phyloP scores from a whole-genome alignment of 2,113 vertebrate species.

The Haplotaxodon microlepis region DNA sequence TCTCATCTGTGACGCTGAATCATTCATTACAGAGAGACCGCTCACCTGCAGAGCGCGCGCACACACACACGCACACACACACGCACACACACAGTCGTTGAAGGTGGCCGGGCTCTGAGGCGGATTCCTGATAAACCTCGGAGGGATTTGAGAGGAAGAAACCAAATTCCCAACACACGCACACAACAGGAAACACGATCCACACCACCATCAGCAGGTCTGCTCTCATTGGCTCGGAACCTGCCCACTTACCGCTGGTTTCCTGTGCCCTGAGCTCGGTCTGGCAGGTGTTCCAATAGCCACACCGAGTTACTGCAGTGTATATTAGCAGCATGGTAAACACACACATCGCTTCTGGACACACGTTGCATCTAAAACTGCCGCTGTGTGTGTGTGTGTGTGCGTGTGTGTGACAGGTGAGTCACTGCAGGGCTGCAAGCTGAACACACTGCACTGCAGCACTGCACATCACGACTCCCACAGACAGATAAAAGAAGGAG shows the following conservation, averaged over 20 bases:
- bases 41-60: not conserved
- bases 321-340: not conserved
- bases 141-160: conserved; percentile 39
- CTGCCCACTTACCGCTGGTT: not conserved
- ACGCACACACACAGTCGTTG: not conserved
- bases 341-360: not conserved
- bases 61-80: not conserved
- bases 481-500: not conserved
- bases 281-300: not conserved
- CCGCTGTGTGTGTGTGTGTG: not conserved
- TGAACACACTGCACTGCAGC: conserved; percentile 71
- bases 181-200: not conserved
- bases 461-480: conserved; percentile 60
- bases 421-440: conserved; percentile 54
- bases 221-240: not conserved
- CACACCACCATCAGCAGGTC: not conserved
- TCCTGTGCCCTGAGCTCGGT: not conserved
- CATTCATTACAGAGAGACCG: conserved; percentile 57
- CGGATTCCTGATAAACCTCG: conserved; percentile 32
- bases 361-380: not conserved
- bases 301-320: not conserved
- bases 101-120: not conserved
- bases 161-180: conserved; percentile 22
- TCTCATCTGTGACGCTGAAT: not conserved
- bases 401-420: conserved; percentile 51